Evolutionary conservation across 2,888 invertebrate species (phyloP), one percentile per base, ranked within the genome.

Genomic region (Allolobophora icterica): DNA sequence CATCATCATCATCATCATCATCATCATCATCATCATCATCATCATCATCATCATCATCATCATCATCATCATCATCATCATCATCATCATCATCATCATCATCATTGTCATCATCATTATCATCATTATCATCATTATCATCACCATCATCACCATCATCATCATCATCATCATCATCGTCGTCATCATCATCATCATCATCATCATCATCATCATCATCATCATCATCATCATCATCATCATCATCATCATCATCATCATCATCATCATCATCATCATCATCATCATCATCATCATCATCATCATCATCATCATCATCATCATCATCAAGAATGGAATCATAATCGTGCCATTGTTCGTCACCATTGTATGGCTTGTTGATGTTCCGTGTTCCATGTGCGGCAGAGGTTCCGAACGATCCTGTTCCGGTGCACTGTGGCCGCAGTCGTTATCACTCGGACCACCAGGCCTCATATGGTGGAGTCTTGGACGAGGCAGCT

Each of bases 381-480:
- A 71, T n/a, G 52, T 71, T 58, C 30, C 58, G 24, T 58, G 30
- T 58, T 58, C 58, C 58, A 30, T 24, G 58, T 58, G n/a, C 34
- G 34, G 34, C 35, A 38, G 21, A 13, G 21, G 87, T 35, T 35
- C 11, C 11, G 34, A 35, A 84, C 21, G 35, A 35, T 58, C 92
- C 93, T 2, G 89, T 93, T 19, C 92, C 93, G 3, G 90, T 90
- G 35, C 93, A 92, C 91, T 93, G 93, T 90, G 93, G 93, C 40
- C 90, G 91, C 30, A 92, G 92, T 89, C 90, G 84, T 87, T 93
- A 92, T 90, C 92, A 92, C 42, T n/a, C n/a, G 33, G 87, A 91
- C 83, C 92, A 92, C 58, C 87, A 71, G 21, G 33, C 34, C 6
- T 19, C 87, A 33, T 91, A 87, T 90, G 83, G 87, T 19, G 1